phyloP scores from a whole-genome alignment of 2,888 invertebrate genomes.

The Pseudococcus jackbeardsleyi region DNA sequence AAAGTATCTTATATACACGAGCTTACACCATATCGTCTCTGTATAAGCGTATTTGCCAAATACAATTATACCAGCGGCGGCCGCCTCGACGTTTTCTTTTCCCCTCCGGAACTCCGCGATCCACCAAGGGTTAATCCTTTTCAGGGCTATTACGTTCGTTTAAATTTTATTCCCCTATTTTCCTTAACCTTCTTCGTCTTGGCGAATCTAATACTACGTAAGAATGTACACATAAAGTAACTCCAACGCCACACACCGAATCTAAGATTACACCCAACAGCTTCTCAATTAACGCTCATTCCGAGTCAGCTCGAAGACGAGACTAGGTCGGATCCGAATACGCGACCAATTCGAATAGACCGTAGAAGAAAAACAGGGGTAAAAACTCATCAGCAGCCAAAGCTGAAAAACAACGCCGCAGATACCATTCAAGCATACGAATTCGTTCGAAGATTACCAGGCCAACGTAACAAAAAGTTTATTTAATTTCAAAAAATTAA shows the following conservation, averaged over 20 bases:
- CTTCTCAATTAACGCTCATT: background rate
- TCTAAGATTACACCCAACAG: background rate
- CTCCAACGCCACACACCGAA: background rate
- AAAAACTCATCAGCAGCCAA: background rate
- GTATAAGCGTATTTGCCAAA: constrained; percentile 18
- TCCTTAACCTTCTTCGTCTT: background rate
- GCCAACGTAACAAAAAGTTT: constrained; percentile 27
- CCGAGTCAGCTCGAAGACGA: no score
- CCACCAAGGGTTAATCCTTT: background rate
- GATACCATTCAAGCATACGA: constrained; percentile 1
- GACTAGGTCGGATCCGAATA: no score
- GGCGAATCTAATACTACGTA: background rate
- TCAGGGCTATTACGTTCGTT: constrained; percentile 31
- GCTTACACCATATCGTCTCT: constrained; percentile 30
- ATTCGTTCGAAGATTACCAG: background rate
- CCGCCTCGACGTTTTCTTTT: background rate
- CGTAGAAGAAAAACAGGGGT: background rate
- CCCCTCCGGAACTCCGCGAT: background rate
- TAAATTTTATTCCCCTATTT: constrained; percentile 31
- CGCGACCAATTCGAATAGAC: no score
- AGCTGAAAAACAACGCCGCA: constrained; percentile 12
- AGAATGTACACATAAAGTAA: background rate
- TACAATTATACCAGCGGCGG: constrained; percentile 4
- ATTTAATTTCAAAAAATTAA: constrained; percentile 54
- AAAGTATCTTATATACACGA: constrained; percentile 7